These are phyloP conservation scores for Heliothis peltigera DNA, from an alignment of 2,888 invertebrate species.

Conservation along the genomic window DNA sequence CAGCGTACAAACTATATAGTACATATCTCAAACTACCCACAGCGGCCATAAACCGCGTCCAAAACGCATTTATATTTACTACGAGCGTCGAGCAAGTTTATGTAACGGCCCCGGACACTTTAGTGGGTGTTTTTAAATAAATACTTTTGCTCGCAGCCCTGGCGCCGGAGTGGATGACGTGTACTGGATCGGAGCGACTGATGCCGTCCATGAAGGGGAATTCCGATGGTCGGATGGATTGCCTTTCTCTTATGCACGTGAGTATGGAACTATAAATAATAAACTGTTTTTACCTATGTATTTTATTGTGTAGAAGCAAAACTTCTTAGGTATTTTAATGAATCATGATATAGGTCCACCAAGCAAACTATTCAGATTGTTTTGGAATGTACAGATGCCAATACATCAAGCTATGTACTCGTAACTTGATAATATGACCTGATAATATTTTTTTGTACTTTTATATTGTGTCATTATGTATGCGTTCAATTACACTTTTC, in stretches of 20 bases:
- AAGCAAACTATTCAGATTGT: too few relatives aligned
- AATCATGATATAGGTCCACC: too few relatives aligned
- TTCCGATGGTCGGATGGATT: slow-evolving; percentile 95
- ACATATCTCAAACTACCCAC: slow-evolving; percentile 23
- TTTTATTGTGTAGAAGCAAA: neutral
- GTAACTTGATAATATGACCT: too few relatives aligned
- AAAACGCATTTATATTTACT: slow-evolving; percentile 38
- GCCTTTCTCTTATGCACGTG: slow-evolving; percentile 93
- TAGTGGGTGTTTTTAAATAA: neutral
- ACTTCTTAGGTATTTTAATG: too few relatives aligned
- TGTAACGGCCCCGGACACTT: neutral
- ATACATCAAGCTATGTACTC: too few relatives aligned
- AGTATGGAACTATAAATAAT: too few relatives aligned
- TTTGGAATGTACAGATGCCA: too few relatives aligned
- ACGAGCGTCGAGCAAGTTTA: slow-evolving; percentile 16
- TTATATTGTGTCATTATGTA: too few relatives aligned
- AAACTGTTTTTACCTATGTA: neutral
- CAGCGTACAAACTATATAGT: neutral
- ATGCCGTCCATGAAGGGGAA: slow-evolving; percentile 93
- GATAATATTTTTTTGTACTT: too few relatives aligned
- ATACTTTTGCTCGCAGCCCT: slow-evolving; percentile 85
- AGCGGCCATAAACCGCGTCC: slow-evolving; percentile 25
- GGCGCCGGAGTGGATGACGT: slow-evolving; percentile 92
- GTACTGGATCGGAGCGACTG: slow-evolving; percentile 95
- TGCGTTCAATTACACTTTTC: too few relatives aligned